Conservation (phyloP, 1,140 invertebrate species). For the Phortica variegata region DNA sequence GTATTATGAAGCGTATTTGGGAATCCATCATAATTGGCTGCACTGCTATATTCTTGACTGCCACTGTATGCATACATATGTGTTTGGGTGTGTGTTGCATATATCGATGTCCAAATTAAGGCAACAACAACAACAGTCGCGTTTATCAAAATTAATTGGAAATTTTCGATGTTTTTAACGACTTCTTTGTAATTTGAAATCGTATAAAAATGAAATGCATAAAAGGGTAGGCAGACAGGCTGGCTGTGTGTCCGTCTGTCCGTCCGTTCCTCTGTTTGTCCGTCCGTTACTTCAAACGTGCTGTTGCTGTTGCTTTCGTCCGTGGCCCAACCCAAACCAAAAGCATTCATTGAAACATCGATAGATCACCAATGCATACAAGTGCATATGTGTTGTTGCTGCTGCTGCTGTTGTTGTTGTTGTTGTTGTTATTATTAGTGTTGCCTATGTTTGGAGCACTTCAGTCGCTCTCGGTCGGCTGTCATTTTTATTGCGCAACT, state of each 20-base stretch:
- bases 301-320: no score
- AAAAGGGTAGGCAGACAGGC: constrained; percentile 27
- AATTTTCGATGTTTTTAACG: constrained; percentile 54
- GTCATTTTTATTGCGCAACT: constrained; percentile 45
- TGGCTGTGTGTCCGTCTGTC: not conserved
- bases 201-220: constrained; percentile 36
- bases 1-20: no score
- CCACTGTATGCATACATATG: constrained; percentile 12
- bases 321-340: no score
- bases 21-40: no score
- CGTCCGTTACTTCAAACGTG: no score
- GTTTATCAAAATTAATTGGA: constrained; percentile 55
- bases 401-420: no score
- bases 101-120: constrained; percentile 12
- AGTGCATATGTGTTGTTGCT: no score
- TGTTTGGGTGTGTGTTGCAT: constrained; percentile 10
- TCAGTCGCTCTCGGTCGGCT: no score
- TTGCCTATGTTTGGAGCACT: no score
- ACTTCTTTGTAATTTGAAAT: constrained; percentile 48
- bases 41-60: not conserved
- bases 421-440: no score
- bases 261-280: not conserved
- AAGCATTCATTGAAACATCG: no score
- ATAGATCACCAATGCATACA: no score
- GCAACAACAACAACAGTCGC: constrained; percentile 17